Evolutionary conservation across 2,113 vertebrate genomes (phyloP).

Genomic region (Scomber scombrus): DNA sequence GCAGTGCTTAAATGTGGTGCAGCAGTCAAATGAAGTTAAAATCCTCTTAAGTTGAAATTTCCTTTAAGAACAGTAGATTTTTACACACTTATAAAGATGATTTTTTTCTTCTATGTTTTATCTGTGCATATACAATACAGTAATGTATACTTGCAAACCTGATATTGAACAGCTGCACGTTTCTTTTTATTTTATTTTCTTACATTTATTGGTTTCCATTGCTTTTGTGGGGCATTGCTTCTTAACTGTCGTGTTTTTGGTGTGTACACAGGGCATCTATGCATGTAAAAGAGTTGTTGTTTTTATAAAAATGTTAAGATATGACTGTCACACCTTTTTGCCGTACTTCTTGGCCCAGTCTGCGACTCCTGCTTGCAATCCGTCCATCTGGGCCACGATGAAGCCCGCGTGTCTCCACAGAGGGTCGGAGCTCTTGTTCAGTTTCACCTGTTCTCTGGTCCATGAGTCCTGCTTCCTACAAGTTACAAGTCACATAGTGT

Average conservation of each 20-base stretch:
- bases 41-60: not conserved
- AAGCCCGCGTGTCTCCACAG: conserved; percentile 92
- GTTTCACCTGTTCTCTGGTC: conserved; percentile 88
- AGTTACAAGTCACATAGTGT: not conserved
- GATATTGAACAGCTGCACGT: not conserved
- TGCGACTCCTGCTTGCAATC: conserved; percentile 87
- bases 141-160: not conserved
- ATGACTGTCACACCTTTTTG: conserved; percentile 76
- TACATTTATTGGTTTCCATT: not conserved
- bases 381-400: conserved; percentile 90
- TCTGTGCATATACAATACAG: not conserved
- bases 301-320: not conserved
- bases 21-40: not conserved
- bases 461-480: conserved; percentile 90
- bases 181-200: not conserved
- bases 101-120: not conserved
- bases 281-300: too few species aligned
- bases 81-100: too few species aligned
- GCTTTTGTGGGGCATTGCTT: too few species aligned
- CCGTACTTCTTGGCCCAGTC: conserved; percentile 86
- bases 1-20: not conserved
- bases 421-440: conserved; percentile 81
- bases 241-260: not conserved
- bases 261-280: not conserved
- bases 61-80: not conserved